These are phyloP conservation scores for Smutsia temminckii DNA, from an alignment of 2,797 vertebrate genomes.

Conservation along the genomic window DNA sequence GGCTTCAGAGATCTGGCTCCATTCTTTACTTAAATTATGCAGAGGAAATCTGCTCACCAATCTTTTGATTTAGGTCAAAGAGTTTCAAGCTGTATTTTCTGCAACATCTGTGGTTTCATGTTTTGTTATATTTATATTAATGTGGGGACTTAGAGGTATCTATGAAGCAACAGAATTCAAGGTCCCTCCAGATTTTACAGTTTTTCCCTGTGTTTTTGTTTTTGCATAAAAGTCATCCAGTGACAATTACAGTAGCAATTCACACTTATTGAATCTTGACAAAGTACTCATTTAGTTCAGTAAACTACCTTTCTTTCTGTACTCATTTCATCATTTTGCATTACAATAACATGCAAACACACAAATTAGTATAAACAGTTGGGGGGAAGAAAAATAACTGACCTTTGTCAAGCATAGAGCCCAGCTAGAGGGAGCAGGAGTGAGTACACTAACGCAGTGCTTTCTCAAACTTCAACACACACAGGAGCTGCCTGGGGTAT, in stretches of 20 bases:
- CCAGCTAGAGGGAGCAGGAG: background rate
- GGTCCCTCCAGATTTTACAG: background rate
- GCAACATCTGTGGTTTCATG: background rate
- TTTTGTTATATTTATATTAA: background rate
- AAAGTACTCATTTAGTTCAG: background rate
- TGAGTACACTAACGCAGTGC: background rate
- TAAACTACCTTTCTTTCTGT: background rate
- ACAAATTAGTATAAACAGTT: background rate
- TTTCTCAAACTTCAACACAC: background rate
- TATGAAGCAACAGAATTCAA: background rate
- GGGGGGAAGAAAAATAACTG: background rate
- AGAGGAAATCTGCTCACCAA: background rate
- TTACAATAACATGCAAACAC: background rate
- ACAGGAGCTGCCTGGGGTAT: background rate
- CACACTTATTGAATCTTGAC: background rate
- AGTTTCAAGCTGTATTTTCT: background rate
- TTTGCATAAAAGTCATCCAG: background rate
- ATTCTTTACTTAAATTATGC: background rate
- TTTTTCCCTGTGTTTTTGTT: background rate
- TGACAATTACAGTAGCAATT: background rate
- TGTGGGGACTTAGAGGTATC: background rate
- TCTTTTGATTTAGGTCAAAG: background rate
- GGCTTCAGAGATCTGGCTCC: background rate
- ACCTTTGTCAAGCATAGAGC: background rate
- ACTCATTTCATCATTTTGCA: background rate